Conservation (phyloP, 2,888 invertebrate genomes). For the Ormyrus thymus region DNA sequence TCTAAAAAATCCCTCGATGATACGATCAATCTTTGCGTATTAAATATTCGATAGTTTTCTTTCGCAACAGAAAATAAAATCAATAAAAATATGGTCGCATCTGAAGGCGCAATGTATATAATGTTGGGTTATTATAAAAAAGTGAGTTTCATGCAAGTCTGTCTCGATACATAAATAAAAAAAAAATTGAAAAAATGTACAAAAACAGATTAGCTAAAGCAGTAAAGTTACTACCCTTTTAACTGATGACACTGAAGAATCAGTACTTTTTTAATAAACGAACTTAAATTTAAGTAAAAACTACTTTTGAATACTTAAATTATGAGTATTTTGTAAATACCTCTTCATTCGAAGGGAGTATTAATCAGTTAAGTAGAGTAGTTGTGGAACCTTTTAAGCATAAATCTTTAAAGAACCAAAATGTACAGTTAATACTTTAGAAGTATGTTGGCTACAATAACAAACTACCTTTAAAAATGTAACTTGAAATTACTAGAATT, state of each 20-base stretch:
- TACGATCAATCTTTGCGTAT: constrained; percentile 43
- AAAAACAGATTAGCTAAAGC: constrained; percentile 35
- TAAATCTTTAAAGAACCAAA: constrained; percentile 27
- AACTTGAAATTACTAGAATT: constrained; percentile 4
- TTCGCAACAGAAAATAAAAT: constrained; percentile 39
- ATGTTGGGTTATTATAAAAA: constrained; percentile 25
- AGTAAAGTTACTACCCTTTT: constrained; percentile 24
- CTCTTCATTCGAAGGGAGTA: constrained; percentile 34
- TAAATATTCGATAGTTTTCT: constrained; percentile 33
- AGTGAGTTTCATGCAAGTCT: constrained; percentile 6
- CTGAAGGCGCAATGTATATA: constrained; percentile 17
- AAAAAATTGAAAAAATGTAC: constrained; percentile 45
- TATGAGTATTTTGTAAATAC: neutral
- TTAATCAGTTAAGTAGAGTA: constrained; percentile 25
- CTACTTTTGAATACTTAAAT: constrained; percentile 41
- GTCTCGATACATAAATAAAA: constrained; percentile 36
- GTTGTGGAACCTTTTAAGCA: constrained; percentile 24
- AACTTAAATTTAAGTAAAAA: constrained; percentile 40
- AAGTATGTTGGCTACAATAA: too few species aligned
- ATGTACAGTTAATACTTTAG: too few species aligned
- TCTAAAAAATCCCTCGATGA: constrained; percentile 54
- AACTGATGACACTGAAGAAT: constrained; percentile 36
- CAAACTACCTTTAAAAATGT: neutral
- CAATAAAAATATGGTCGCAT: constrained; percentile 32
- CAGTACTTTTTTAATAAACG: constrained; percentile 38